Evolutionary conservation across 2,113 vertebrate species (phyloP).

Genomic region (Thryonomys swinderianus): DNA sequence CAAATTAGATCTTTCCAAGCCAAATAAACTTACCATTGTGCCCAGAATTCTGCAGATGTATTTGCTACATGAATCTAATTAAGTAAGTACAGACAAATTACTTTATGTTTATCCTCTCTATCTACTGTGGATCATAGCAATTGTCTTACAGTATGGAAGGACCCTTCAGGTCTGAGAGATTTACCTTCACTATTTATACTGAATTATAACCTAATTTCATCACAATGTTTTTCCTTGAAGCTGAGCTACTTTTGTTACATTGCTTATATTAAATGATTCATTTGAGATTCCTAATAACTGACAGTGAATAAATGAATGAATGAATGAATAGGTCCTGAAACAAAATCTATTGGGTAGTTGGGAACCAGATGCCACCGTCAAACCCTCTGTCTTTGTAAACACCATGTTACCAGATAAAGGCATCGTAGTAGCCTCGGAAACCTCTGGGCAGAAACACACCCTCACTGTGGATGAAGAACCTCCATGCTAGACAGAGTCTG

Average conservation of each 20-base stretch:
- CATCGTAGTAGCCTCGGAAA: neutral
- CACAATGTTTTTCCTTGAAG: neutral
- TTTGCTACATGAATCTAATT: slow-evolving; percentile 34
- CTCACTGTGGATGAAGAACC: neutral
- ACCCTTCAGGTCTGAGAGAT: neutral
- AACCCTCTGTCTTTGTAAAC: neutral
- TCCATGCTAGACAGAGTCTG: neutral
- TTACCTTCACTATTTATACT: neutral
- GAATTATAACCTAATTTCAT: neutral
- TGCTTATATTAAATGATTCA: neutral
- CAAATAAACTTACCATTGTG: slow-evolving; percentile 39
- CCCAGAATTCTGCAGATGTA: slow-evolving; percentile 30
- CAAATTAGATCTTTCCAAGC: slow-evolving; percentile 32
- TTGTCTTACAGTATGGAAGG: neutral
- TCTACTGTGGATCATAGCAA: neutral
- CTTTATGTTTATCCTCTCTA: neutral
- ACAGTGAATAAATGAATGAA: neutral
- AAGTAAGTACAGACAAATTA: neutral
- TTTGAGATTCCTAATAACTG: slow-evolving; percentile 9
- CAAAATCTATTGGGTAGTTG: neutral
- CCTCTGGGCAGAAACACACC: neutral
- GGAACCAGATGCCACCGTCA: neutral
- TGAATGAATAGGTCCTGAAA: neutral
- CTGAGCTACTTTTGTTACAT: neutral
- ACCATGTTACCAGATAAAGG: neutral